Evolutionary conservation across 2,113 vertebrate species (phyloP).

Genomic region (Strix aluco): DNA sequence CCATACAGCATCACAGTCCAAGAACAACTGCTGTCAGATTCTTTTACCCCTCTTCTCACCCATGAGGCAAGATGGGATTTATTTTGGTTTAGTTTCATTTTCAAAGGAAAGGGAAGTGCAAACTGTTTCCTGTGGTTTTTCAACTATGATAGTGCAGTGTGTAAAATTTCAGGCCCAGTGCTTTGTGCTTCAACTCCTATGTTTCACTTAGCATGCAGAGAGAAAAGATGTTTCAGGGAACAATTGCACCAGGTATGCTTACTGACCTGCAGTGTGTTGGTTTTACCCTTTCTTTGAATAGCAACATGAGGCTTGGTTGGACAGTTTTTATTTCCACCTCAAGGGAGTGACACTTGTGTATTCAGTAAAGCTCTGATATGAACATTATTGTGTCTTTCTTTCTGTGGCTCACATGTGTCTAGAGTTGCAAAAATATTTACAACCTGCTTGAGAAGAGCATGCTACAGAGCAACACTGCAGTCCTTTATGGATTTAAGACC

Average conservation of each 20-base stretch:
- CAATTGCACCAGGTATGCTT: background rate
- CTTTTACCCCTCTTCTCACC: background rate
- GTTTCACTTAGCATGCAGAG: background rate
- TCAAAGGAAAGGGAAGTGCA: background rate
- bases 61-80: background rate
- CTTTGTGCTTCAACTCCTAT: background rate
- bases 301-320: background rate
- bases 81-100: background rate
- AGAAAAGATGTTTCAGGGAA: background rate
- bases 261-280: background rate
- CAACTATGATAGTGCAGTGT: background rate
- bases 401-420: background rate
- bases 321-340: background rate
- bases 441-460: background rate
- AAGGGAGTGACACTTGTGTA: background rate
- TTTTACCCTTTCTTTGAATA: background rate
- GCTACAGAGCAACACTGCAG: background rate
- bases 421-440: background rate
- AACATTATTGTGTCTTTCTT: background rate
- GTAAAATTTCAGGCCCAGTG: background rate
- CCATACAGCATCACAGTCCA: background rate
- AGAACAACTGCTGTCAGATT: background rate
- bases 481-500: background rate
- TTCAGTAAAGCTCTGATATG: background rate
- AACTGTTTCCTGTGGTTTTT: background rate